Percentiles rank a stretch among this genome's conserved stretches.
Evolutionary conservation across 2,888 invertebrate species (phyloP).

Genomic region (Lasioglossum vierecki): DNA sequence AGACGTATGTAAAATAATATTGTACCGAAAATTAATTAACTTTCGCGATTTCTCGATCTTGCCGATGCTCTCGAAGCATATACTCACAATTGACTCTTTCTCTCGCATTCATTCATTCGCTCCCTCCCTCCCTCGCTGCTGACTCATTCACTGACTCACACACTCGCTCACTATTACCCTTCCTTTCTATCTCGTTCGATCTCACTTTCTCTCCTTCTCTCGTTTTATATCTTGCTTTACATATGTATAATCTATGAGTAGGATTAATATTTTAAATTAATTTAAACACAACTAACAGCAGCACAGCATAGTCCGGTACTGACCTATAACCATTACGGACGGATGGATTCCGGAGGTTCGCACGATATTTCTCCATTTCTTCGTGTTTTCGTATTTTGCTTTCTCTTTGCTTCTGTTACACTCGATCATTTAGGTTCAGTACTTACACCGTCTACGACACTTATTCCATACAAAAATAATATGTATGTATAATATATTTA

Average conservation of each 20-base stretch:
- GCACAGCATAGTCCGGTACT: constrained; percentile 84
- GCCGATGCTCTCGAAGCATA: constrained; percentile 65
- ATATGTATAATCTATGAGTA: constrained; percentile 54
- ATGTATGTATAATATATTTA: constrained; percentile 45
- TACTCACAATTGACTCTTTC: constrained; percentile 48
- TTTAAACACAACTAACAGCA: constrained; percentile 80
- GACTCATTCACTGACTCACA: background rate
- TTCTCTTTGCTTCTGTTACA: constrained; percentile 51
- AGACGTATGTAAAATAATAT: constrained; percentile 19
- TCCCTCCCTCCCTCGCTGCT: background rate
- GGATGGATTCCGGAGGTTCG: constrained; percentile 79
- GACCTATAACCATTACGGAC: constrained; percentile 84
- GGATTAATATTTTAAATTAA: constrained; percentile 70
- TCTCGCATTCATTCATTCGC: constrained; percentile 18
- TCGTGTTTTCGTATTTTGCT: constrained; percentile 43
- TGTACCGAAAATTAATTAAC: background rate
- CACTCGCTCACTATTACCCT: background rate
- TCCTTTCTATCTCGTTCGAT: constrained; percentile 33
- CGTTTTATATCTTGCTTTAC: constrained; percentile 59
- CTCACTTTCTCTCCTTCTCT: constrained; percentile 34
- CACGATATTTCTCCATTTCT: constrained; percentile 61
- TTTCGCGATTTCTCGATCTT: constrained; percentile 48
- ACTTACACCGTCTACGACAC: constrained; percentile 79
- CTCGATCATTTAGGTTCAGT: constrained; percentile 80
- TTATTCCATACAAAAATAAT: constrained; percentile 63